These are phyloP conservation scores for Charanyca ferruginea DNA, from an alignment of 2,888 invertebrate species.

Conservation along the genomic window DNA sequence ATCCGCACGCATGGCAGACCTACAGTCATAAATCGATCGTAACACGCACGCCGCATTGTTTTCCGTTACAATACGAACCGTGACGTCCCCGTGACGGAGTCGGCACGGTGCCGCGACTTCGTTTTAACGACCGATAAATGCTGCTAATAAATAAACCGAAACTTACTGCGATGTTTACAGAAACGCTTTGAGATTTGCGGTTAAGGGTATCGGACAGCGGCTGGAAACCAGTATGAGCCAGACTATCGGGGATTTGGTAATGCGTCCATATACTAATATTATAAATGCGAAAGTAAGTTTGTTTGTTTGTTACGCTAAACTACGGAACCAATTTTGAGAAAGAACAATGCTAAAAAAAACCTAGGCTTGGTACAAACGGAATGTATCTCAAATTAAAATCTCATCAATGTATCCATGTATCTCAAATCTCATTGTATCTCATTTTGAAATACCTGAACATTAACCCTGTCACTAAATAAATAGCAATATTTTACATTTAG, in stretches of 20 bases:
- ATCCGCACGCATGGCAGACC: conserved; percentile 60
- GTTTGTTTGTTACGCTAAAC: too few relatives aligned
- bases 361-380: too few relatives aligned
- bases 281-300: too few relatives aligned
- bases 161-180: conserved; percentile 59
- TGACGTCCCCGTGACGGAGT: conserved; percentile 77
- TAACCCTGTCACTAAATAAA: too few relatives aligned
- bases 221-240: conserved; percentile 23
- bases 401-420: too few relatives aligned
- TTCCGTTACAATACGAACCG: conserved; percentile 77
- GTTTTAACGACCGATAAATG: conserved; percentile 82
- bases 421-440: too few relatives aligned
- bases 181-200: conserved; percentile 64
- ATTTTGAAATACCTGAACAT: too few relatives aligned
- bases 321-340: too few relatives aligned
- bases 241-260: conserved; percentile 34
- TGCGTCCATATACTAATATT: neutral
- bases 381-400: too few relatives aligned
- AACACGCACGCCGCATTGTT: conserved; percentile 77
- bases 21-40: conserved; percentile 74
- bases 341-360: too few relatives aligned
- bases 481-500: too few relatives aligned
- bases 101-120: conserved; percentile 70
- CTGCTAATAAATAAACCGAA: conserved; percentile 76
- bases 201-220: conserved; percentile 44